Evolutionary conservation across 2,888 invertebrate species (phyloP).

Genomic region (Atethmia centrago): DNA sequence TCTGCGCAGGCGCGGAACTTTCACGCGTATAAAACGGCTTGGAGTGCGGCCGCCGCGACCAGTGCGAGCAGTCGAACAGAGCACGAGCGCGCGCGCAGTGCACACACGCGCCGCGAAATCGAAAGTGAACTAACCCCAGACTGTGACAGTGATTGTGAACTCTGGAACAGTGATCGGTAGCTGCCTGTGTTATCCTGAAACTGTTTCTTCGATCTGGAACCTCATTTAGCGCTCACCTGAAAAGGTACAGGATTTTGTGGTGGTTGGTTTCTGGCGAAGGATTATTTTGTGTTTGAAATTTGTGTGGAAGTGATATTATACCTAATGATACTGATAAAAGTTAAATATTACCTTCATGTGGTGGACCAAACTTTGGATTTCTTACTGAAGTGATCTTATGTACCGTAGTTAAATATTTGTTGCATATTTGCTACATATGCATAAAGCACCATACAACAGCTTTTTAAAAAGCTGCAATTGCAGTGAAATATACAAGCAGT

Average conservation of each 20-base stretch:
- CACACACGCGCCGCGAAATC: slow-evolving; percentile 80
- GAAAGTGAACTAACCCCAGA: slow-evolving; percentile 84
- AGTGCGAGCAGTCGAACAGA: slow-evolving; percentile 78
- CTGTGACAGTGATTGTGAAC: slow-evolving; percentile 87
- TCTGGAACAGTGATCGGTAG: slow-evolving; percentile 88
- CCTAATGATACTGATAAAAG: slow-evolving; percentile 7
- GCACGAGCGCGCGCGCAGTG: slow-evolving; percentile 75
- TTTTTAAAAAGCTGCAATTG: slow-evolving; percentile 3
- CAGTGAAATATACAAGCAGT: slow-evolving; percentile 12
- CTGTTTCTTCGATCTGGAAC: slow-evolving; percentile 82
- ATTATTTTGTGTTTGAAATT: slow-evolving; percentile 56
- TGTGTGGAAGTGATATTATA: slow-evolving; percentile 53
- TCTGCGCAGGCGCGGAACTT: slow-evolving; percentile 83
- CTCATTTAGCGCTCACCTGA: slow-evolving; percentile 76
- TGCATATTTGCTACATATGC: background rate
- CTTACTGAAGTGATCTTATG: slow-evolving; percentile 25
- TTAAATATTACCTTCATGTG: slow-evolving; percentile 14
- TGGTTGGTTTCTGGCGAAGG: slow-evolving; percentile 60
- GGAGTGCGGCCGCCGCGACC: slow-evolving; percentile 84
- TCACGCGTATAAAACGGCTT: slow-evolving; percentile 88
- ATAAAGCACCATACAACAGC: background rate
- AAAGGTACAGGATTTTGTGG: slow-evolving; percentile 84
- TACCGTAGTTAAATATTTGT: background rate
- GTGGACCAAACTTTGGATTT: slow-evolving; percentile 16
- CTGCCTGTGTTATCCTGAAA: slow-evolving; percentile 88